Base-by-base conservation (phyloP, 2,797 vertebrate genomes). In the Sus cebifrons region DNA sequence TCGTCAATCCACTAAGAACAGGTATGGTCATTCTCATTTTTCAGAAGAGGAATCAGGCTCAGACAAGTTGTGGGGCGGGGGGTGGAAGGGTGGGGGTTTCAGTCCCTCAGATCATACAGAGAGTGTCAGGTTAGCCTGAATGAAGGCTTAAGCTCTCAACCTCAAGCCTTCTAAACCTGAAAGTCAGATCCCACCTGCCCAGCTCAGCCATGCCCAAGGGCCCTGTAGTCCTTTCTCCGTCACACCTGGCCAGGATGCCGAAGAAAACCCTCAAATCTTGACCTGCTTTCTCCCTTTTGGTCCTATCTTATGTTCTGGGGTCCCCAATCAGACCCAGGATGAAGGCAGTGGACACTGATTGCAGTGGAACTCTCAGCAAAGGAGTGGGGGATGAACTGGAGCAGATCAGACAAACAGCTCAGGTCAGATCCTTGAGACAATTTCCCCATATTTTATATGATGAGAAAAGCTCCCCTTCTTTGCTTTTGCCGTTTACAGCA, bases 301-400 rank as follows among this genome's bases (percentile, higher is more conserved):
- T 79, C 32, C 40, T 1, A 0, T 25, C 68, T 52, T 58, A 78
- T 84, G 91, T 71, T n/a, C 27, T 40, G 4, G n/a, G n/a, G 40
- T 83, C 44, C 54, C 44, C 40, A 25, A 18, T 73, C 54, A 73
- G 73, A 58, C 15, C 64, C 58, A 3, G 79, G 17, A 88, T 84
- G 60, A 73, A 13, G 52, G 29, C 17, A 14, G 6, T 4, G 27
- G 20, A 13, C 8, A 49, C 1, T 0, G 29, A 73, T 18, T 40
- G n/a, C 70, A 20, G 36, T 25, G 17, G 58, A 64, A 25, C 73
- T 20, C 40, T 86, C 16, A 2, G 8, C 10, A 23, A 67, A 54
- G 49, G 17, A 13, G 0, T 1, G 8, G 17, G 1, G n/a, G 65
- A 3, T 32, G 20, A 32, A 13, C 0, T 2, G 14, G 25, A 73